A percentile compares a stretch with the other conserved stretches of the same genome.
phyloP scores from a whole-genome alignment of 2,113 vertebrate species.

The Megaleporinus macrocephalus region DNA sequence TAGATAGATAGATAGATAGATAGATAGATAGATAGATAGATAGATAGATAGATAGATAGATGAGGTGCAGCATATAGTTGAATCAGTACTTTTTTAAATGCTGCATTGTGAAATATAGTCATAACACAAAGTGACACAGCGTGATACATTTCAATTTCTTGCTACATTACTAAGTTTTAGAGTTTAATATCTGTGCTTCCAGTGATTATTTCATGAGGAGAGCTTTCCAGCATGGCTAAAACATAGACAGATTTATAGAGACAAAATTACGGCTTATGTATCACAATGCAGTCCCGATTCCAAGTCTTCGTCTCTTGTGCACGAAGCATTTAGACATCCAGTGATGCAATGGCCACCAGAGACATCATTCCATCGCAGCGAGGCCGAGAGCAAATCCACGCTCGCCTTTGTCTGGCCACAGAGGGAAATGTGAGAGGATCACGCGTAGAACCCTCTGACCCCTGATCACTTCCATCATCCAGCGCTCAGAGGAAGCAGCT shows the following conservation, averaged over 20 bases:
- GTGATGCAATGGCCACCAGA: constrained; percentile 41
- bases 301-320: constrained; percentile 27
- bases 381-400: constrained; percentile 30
- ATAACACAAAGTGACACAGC: no score
- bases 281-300: constrained; percentile 32
- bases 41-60: no score
- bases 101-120: no score
- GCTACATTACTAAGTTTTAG: no score
- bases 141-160: no score
- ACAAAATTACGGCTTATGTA: constrained; percentile 20
- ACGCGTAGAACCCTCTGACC: constrained; percentile 47
- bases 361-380: constrained; percentile 36
- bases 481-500: constrained; percentile 54
- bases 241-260: constrained; percentile 33
- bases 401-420: constrained; percentile 25
- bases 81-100: no score
- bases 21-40: no score
- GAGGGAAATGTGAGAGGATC: constrained; percentile 28
- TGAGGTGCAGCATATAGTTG: no score
- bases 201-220: background rate
- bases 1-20: background rate
- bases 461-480: constrained; percentile 53
- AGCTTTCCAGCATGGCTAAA: background rate
- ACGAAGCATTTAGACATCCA: constrained; percentile 11
- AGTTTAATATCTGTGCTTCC: no score